Evolutionary conservation across 1,140 invertebrate genomes (phyloP).

Genomic region (Macrosteles quadrilineatus): DNA sequence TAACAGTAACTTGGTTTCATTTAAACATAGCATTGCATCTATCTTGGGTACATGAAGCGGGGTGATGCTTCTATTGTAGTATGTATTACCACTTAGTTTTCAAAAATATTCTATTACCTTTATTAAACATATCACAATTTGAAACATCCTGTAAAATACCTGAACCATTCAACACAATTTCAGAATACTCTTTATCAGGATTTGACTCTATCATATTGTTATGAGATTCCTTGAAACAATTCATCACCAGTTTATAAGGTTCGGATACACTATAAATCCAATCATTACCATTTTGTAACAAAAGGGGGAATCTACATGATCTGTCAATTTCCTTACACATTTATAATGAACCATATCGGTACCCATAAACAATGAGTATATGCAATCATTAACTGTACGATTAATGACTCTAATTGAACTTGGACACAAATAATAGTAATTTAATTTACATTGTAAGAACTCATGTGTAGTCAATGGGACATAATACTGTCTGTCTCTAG

Average conservation of each 20-base stretch:
- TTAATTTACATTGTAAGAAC: neutral
- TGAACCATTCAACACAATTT: neutral
- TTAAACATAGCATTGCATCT: neutral
- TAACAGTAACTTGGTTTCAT: neutral
- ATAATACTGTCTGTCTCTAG: conserved; percentile 19
- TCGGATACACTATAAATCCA: neutral
- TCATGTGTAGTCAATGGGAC: neutral
- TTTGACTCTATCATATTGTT: neutral
- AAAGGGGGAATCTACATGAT: neutral
- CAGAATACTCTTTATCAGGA: neutral
- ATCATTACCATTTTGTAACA: neutral
- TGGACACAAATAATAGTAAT: conserved; percentile 10
- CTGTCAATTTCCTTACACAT: neutral
- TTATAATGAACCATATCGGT: neutral
- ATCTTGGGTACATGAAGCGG: neutral
- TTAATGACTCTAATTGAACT: neutral
- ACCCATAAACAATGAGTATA: conserved; percentile 5
- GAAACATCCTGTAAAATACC: neutral
- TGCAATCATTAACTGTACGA: neutral
- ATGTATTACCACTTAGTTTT: neutral
- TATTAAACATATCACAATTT: neutral
- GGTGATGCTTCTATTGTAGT: neutral
- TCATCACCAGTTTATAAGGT: neutral
- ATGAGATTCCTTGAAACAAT: neutral
- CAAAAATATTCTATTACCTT: neutral